phyloP scores from a whole-genome alignment of 2,888 invertebrate species.

The Cerastoderma edule region DNA sequence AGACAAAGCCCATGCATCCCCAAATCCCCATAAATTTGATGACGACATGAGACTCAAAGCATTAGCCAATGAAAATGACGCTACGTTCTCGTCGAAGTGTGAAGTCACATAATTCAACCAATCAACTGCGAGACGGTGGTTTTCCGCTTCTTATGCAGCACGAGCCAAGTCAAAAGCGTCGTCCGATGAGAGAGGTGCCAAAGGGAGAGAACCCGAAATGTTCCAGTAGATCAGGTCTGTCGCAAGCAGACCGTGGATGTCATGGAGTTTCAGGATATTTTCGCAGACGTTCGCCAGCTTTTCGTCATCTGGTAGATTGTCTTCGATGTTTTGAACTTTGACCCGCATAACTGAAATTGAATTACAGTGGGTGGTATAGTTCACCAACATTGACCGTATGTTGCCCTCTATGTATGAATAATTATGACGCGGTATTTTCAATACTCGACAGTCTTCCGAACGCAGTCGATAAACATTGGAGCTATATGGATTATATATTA shows the following conservation, averaged over 20 bases:
- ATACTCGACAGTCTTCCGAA: too few relatives aligned
- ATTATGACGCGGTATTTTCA: too few relatives aligned
- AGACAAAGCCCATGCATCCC: neutral
- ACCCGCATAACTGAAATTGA: slow-evolving; percentile 39
- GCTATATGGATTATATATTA: too few relatives aligned
- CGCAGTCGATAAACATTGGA: too few relatives aligned
- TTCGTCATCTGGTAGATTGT: slow-evolving; percentile 60
- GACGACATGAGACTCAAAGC: slow-evolving; percentile 56
- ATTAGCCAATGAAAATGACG: slow-evolving; percentile 32
- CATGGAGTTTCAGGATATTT: slow-evolving; percentile 55
- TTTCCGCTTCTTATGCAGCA: slow-evolving; percentile 48
- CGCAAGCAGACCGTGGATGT: slow-evolving; percentile 43
- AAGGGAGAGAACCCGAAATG: slow-evolving; percentile 41
- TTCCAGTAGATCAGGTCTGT: slow-evolving; percentile 51
- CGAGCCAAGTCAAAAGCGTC: slow-evolving; percentile 65
- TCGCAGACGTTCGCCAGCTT: slow-evolving; percentile 45
- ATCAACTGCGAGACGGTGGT: slow-evolving; percentile 44
- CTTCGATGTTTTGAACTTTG: slow-evolving; percentile 64
- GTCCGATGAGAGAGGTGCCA: slow-evolving; percentile 52
- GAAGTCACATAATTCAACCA: slow-evolving; percentile 53
- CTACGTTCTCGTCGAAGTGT: slow-evolving; percentile 15
- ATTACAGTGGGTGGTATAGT: too few relatives aligned
- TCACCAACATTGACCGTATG: too few relatives aligned
- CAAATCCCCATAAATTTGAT: slow-evolving; percentile 61
- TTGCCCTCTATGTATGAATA: too few relatives aligned